Percentiles rank a stretch among this genome's conserved stretches.
Evolutionary conservation across 2,888 invertebrate species (phyloP).

Genomic region (Fissipunctia ypsillon): DNA sequence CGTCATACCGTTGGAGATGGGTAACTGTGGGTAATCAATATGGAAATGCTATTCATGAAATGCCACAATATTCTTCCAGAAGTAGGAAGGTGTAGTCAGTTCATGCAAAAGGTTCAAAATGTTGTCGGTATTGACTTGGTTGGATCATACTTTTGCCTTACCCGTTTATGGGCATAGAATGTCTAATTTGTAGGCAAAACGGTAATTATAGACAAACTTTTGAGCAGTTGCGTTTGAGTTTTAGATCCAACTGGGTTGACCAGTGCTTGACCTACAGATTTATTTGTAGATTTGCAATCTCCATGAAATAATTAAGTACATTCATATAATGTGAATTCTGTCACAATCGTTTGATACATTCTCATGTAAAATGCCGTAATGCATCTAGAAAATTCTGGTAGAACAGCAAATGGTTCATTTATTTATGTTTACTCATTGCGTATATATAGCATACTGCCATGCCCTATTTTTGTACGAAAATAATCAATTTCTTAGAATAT

Average conservation of each 20-base stretch:
- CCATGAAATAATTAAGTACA: too few species aligned
- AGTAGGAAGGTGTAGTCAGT: neutral
- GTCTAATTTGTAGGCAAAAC: slow-evolving; percentile 1
- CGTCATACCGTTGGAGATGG: neutral
- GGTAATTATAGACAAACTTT: neutral
- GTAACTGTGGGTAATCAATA: neutral
- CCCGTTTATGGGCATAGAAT: neutral
- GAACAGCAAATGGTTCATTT: slow-evolving; percentile 63
- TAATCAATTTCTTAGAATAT: slow-evolving; percentile 68
- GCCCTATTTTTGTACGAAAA: slow-evolving; percentile 69
- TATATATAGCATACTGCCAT: slow-evolving; percentile 58
- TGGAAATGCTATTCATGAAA: neutral
- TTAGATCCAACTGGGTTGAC: neutral
- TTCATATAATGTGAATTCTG: too few species aligned
- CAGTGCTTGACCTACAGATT: neutral
- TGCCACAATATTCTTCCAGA: neutral
- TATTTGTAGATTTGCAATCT: neutral
- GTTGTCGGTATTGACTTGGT: neutral
- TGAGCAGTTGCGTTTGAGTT: neutral
- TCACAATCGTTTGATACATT: slow-evolving; percentile 9
- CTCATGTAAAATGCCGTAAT: slow-evolving; percentile 60
- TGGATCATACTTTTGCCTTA: neutral
- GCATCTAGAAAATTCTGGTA: too few species aligned
- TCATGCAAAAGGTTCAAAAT: neutral
- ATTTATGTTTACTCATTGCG: slow-evolving; percentile 66